phyloP scores from a whole-genome alignment of 1,140 invertebrate genomes.

The Monomorium pharaonis region DNA sequence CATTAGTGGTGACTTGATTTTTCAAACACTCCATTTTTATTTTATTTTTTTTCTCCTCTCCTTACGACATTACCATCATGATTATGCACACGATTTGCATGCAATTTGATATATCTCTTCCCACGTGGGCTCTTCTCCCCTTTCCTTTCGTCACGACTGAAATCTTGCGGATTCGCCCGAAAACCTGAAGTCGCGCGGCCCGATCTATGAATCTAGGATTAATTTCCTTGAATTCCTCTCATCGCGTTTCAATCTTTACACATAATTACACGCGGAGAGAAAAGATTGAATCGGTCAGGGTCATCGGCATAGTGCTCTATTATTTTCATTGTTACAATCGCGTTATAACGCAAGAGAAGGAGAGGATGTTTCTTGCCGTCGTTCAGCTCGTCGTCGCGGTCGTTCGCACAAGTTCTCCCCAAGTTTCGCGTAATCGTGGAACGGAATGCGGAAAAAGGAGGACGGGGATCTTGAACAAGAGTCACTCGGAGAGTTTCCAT shows the following conservation, averaged over 20 bases:
- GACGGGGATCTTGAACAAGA: background rate
- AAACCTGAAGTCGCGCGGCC: background rate
- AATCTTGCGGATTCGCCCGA: background rate
- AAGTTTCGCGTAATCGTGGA: slow-evolving; percentile 38
- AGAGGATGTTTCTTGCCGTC: slow-evolving; percentile 31
- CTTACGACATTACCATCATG: background rate
- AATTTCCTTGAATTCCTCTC: background rate
- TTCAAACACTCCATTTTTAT: slow-evolving; percentile 58
- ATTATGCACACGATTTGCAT: slow-evolving; percentile 8
- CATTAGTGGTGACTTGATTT: slow-evolving; percentile 79
- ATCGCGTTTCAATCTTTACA: background rate
- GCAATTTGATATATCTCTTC: slow-evolving; percentile 26
- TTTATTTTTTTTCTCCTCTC: slow-evolving; percentile 28
- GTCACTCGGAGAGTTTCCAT: background rate
- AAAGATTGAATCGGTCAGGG: background rate
- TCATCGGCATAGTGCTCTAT: background rate
- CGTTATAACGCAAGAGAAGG: background rate
- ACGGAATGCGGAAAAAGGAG: slow-evolving; percentile 30
- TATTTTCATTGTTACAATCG: background rate
- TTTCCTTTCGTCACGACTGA: slow-evolving; percentile 47
- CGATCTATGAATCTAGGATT: background rate
- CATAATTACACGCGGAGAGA: background rate
- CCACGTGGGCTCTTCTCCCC: background rate
- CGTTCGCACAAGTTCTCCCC: background rate
- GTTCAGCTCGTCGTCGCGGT: slow-evolving; percentile 23